phyloP scores from a whole-genome alignment of 1,140 invertebrate genomes.

The Drosophila truncata region DNA sequence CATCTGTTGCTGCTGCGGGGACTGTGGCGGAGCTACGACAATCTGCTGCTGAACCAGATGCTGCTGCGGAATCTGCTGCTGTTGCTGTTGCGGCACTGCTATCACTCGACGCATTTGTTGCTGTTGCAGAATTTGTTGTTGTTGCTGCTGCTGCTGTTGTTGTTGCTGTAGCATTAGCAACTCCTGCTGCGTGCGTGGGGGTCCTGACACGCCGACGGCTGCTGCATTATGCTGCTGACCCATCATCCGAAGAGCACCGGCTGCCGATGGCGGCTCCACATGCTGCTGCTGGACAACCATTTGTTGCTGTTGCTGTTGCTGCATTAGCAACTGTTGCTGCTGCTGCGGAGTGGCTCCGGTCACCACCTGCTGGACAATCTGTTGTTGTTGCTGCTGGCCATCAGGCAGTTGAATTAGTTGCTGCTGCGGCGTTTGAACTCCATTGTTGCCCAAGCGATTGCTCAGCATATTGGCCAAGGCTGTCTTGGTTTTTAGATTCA shows the following conservation, averaged over 20 bases:
- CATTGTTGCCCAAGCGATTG: constrained; percentile 91
- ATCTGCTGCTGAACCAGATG: constrained; percentile 79
- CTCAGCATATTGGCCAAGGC: constrained; percentile 97
- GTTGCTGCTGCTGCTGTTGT: constrained; percentile 69
- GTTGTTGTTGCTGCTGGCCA: constrained; percentile 73
- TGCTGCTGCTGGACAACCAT: constrained; percentile 76
- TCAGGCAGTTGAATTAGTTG: constrained; percentile 85
- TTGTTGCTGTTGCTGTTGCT: constrained; percentile 66
- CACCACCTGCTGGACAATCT: constrained; percentile 79
- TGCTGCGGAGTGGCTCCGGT: constrained; percentile 59
- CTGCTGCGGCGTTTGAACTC: constrained; percentile 85
- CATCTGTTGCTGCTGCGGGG: constrained; percentile 54
- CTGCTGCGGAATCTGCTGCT: constrained; percentile 83
- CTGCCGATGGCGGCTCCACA: constrained; percentile 88
- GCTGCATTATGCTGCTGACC: constrained; percentile 92
- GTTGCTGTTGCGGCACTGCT: constrained; percentile 78
- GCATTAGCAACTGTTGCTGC: constrained; percentile 56
- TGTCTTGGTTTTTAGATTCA: constrained; percentile 97
- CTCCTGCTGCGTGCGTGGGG: constrained; percentile 73
- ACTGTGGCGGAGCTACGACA: constrained; percentile 54
- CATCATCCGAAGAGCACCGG: constrained; percentile 91
- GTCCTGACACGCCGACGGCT: constrained; percentile 78
- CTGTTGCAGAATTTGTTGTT: constrained; percentile 68
- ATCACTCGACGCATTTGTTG: constrained; percentile 85
- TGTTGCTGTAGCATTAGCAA: constrained; percentile 74